Percentiles rank a stretch among this genome's conserved stretches.
phyloP scores from a whole-genome alignment of 2,888 invertebrate genomes.

The Pediacus dermestoides region DNA sequence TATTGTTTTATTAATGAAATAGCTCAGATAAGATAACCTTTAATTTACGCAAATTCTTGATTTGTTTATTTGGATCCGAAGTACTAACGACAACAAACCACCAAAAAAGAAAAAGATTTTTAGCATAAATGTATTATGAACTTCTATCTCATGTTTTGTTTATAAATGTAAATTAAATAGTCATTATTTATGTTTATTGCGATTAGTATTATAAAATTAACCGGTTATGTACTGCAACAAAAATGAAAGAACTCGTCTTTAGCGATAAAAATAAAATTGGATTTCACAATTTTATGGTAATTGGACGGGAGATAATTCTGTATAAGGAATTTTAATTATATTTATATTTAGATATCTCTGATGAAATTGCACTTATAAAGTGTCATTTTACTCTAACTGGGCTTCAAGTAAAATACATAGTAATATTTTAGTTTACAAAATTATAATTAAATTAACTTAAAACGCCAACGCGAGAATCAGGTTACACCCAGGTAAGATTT shows the following conservation, averaged over 20 bases:
- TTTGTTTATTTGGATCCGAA: no score
- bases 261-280: slow-evolving; percentile 12
- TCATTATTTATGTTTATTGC: slow-evolving; percentile 19
- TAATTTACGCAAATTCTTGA: no score
- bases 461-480: no score
- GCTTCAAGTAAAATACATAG: slow-evolving; percentile 11
- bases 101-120: no score
- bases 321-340: slow-evolving; percentile 24
- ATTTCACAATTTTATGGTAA: slow-evolving; percentile 24
- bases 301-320: slow-evolving; percentile 20
- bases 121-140: slow-evolving; percentile 1
- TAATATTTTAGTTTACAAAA: no score
- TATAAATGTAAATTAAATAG: slow-evolving; percentile 18
- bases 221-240: slow-evolving; percentile 14
- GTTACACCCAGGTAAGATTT: no score
- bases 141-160: slow-evolving; percentile 9
- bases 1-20: no score
- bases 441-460: no score
- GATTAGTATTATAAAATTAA: slow-evolving; percentile 20
- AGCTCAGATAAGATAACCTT: no score
- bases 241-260: slow-evolving; percentile 10
- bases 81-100: no score
- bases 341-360: slow-evolving; percentile 23
- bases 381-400: no score
- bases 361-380: slow-evolving; percentile 1